Evolutionary conservation across 2,113 vertebrate species (phyloP).

Genomic region (Oryzias melastigma): DNA sequence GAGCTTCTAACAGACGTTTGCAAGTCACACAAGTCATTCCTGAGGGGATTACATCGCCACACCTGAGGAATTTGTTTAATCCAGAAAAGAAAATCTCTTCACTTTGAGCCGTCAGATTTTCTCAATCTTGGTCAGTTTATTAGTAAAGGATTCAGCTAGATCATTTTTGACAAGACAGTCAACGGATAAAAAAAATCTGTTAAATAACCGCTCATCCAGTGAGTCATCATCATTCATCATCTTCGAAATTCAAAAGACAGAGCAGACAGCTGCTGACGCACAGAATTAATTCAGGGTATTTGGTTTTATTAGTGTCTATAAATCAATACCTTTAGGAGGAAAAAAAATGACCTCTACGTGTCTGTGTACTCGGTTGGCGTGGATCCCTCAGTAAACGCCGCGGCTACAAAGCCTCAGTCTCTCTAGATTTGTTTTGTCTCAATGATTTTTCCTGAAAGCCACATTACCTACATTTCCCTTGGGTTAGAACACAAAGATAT

Average conservation of each 20-base stretch:
- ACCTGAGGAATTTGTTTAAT: not conserved
- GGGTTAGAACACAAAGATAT: not conserved
- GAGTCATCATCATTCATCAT: constrained; percentile 21
- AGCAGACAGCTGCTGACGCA: not conserved
- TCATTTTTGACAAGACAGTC: constrained; percentile 9
- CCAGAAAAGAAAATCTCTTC: not conserved
- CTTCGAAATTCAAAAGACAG: constrained; percentile 6
- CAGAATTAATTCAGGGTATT: not conserved
- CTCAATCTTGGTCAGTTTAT: constrained; percentile 9
- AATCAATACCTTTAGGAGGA: not conserved
- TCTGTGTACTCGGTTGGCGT: not conserved
- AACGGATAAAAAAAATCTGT: constrained; percentile 11
- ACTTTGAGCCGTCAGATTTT: not conserved
- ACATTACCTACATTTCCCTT: not conserved
- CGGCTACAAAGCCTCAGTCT: not conserved
- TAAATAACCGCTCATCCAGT: constrained; percentile 8
- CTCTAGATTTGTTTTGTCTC: constrained; percentile 4
- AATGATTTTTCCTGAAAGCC: not conserved
- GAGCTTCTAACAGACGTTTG: constrained; percentile 12
- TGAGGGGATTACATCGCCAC: constrained; percentile 1
- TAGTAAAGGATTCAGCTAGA: constrained; percentile 2
- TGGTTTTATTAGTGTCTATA: not conserved
- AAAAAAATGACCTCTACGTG: not conserved
- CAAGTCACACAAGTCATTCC: not conserved
- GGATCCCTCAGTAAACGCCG: not conserved